Evolutionary conservation across 2,797 vertebrate genomes (phyloP).

Genomic region (Rhynchonycteris naso): DNA sequence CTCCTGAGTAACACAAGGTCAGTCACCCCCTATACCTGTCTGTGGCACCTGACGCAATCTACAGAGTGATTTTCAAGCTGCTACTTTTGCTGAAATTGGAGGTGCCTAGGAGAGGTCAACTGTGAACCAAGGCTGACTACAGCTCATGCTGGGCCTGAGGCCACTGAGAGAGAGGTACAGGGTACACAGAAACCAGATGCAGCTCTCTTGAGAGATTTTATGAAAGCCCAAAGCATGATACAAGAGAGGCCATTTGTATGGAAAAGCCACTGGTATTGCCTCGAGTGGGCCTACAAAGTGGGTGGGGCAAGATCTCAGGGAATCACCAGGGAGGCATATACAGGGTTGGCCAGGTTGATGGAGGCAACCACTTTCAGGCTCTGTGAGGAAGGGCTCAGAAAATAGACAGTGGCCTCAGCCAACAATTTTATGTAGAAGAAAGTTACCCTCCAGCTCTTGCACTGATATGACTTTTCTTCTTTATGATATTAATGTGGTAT

Average conservation of each 20-base stretch:
- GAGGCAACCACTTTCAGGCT: neutral
- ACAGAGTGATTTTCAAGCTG: neutral
- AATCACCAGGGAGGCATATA: neutral
- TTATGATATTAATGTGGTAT: neutral
- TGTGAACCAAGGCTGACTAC: neutral
- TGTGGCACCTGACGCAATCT: neutral
- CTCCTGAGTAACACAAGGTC: neutral
- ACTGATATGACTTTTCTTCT: neutral
- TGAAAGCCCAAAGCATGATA: neutral
- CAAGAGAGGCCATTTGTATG: neutral
- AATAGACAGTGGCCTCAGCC: neutral
- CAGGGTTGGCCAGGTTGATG: too few relatives aligned
- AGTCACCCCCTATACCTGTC: neutral
- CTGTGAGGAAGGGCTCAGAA: neutral
- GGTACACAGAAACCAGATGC: neutral
- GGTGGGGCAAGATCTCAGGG: neutral
- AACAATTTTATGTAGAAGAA: neutral
- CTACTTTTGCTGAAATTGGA: neutral
- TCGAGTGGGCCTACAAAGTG: neutral
- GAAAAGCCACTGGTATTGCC: neutral
- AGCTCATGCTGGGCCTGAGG: neutral
- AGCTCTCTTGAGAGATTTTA: neutral
- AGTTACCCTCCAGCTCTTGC: too few relatives aligned
- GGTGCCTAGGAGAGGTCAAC: neutral
- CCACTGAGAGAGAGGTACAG: neutral